These are phyloP conservation scores for Bruchidius siliquastri DNA, from an alignment of 2,888 invertebrate genomes.

Conservation along the genomic window DNA sequence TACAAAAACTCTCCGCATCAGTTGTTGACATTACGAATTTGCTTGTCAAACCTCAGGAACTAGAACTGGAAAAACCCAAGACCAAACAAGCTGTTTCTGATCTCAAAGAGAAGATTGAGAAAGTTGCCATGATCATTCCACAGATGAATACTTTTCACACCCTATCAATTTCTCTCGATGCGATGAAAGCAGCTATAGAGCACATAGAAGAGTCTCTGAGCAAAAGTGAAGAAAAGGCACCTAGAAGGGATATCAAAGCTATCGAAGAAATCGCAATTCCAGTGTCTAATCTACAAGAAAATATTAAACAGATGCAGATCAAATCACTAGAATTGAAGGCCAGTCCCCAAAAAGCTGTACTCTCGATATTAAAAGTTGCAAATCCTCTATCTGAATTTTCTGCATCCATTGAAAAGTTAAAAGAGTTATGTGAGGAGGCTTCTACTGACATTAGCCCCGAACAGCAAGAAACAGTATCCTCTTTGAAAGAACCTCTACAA, in stretches of 20 bases:
- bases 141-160: conserved; percentile 6
- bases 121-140: conserved; percentile 5
- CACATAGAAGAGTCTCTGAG: conserved; percentile 10
- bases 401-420: not conserved
- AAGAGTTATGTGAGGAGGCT: not conserved
- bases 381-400: conserved; percentile 8
- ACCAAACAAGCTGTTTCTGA: conserved; percentile 8
- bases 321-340: conserved; percentile 11
- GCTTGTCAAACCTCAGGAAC: conserved; percentile 11
- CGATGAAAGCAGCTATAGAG: conserved; percentile 8
- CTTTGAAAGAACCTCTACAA: conserved; percentile 14
- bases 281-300: conserved; percentile 10
- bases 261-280: conserved; percentile 5
- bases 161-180: conserved; percentile 11
- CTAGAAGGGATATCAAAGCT: not conserved
- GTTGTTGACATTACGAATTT: conserved; percentile 5
- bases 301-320: conserved; percentile 15
- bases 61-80: conserved; percentile 19
- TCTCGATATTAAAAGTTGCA: conserved; percentile 21
- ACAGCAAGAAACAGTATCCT: not conserved
- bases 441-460: conserved; percentile 5
- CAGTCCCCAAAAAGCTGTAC: conserved; percentile 24
- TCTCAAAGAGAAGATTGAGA: conserved; percentile 11
- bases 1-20: conserved; percentile 15
- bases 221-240: not conserved